phyloP scores from a whole-genome alignment of 2,113 vertebrate genomes.

The Muntiacus muntjak region DNA sequence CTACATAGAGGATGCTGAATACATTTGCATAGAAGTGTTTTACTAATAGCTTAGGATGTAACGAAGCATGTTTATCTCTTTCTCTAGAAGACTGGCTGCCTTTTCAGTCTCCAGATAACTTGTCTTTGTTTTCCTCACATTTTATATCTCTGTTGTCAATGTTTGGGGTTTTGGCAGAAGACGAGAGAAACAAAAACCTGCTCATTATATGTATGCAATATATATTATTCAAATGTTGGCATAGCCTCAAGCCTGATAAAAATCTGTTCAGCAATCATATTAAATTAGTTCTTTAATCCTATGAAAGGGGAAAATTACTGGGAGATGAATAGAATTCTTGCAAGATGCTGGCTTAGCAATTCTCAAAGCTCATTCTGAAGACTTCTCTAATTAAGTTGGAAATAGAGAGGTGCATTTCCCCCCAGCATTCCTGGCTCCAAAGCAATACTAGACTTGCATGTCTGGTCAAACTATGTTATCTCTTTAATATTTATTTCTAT shows the following conservation, averaged over 20 bases:
- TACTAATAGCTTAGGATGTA: not conserved
- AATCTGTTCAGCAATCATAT: slow-evolving; percentile 27
- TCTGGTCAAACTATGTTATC: not conserved
- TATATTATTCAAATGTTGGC: slow-evolving; percentile 13
- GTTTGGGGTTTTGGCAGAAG: slow-evolving; percentile 39
- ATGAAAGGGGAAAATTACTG: not conserved
- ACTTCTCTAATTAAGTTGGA: slow-evolving; percentile 30
- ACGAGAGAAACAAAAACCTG: slow-evolving; percentile 25
- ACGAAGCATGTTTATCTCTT: not conserved
- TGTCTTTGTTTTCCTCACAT: slow-evolving; percentile 23
- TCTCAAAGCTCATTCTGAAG: slow-evolving; percentile 1
- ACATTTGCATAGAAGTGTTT: not conserved
- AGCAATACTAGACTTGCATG: not conserved
- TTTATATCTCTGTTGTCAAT: slow-evolving; percentile 22
- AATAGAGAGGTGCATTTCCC: not conserved
- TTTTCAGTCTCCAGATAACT: slow-evolving; percentile 41
- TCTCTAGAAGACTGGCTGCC: not conserved
- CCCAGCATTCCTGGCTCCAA: not conserved
- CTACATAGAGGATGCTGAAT: not conserved
- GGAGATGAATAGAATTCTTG: slow-evolving; percentile 14
- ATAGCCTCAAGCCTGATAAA: slow-evolving; percentile 14
- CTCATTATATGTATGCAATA: slow-evolving; percentile 16
- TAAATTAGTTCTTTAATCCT: slow-evolving; percentile 34
- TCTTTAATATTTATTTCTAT: not conserved
- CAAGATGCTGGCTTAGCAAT: slow-evolving; percentile 22